Evolutionary conservation across 2,797 vertebrate genomes (phyloP).

Genomic region (Tadarida brasiliensis): DNA sequence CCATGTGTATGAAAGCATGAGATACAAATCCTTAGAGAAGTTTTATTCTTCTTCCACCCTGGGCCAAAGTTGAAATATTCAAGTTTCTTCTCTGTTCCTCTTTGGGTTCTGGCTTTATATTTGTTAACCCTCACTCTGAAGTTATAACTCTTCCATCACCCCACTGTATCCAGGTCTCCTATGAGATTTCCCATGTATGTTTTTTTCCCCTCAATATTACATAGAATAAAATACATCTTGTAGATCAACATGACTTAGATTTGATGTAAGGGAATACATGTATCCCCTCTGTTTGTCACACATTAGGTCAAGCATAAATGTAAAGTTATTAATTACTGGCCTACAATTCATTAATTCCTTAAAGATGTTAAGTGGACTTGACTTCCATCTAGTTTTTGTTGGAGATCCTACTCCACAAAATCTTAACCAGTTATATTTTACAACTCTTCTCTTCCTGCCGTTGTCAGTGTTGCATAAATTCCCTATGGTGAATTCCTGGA

Average conservation of each 20-base stretch:
- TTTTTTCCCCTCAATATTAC: neutral
- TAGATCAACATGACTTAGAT: too few species aligned
- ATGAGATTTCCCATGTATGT: neutral
- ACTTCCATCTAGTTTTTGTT: neutral
- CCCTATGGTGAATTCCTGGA: neutral
- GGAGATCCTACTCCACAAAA: too few species aligned
- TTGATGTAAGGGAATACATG: fast-evolving
- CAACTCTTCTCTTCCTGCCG: fast-evolving
- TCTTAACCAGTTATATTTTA: too few species aligned
- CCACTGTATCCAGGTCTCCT: too few species aligned
- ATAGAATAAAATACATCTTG: neutral
- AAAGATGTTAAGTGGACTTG: neutral
- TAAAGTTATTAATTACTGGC: neutral
- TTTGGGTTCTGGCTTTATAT: neutral
- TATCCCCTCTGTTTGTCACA: neutral
- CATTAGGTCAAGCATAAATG: neutral
- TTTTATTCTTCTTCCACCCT: fast-evolving
- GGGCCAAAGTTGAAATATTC: neutral
- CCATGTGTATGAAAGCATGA: fast-evolving
- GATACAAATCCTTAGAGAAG: neutral
- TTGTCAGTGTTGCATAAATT: fast-evolving
- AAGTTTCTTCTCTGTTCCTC: neutral
- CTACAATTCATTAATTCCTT: neutral
- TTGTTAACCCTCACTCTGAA: neutral
- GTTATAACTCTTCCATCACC: neutral